Evolutionary conservation across 2,797 vertebrate genomes (phyloP), one percentile per base, ranked within the genome.

Genomic region (Champsocephalus esox): DNA sequence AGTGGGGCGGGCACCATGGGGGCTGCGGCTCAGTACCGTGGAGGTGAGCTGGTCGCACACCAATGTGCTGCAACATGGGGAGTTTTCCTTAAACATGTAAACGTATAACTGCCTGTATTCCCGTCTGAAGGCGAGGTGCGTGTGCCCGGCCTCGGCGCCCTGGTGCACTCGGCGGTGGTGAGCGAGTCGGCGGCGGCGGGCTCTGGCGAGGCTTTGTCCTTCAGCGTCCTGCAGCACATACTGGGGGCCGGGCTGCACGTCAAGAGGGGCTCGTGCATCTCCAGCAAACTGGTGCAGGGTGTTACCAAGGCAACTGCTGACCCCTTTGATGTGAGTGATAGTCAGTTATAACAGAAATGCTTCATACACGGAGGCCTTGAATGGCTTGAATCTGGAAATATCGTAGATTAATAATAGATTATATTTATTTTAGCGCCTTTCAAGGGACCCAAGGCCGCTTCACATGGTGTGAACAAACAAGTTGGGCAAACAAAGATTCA

Each of bases 211-310:
- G 96, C 96, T 13, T 89, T 96, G 45, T 96, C 96, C 0, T 98
- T 97, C 85, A 93, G 94, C 19, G 95, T 99, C 55, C 96, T 99
- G 82, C 98, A 99, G 92, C 95, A 98, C 9, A 68, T 98, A 68
- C 92, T 99, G 1, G 98, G 97, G 72, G 96, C 96, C 3, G 98
- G 96, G 3, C 96, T 96, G 3, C 94, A 95, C 3, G 75, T 99
- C 73, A 99, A 99, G 93, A 96, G 98, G 83, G 98, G 98, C 64
- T 93, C 91, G 82, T 88, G 83, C 2, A 4, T 89, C 41, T 95
- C 94, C 85, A 96, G 88, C 92, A 96, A 95, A 83, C 84, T 99
- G 38, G 80, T 67, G 82, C 97, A 97, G 81, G 94, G 89, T 21
- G 88, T 97, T 70, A 87, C 94, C 83, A 97, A 96, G 91, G 95